Evolutionary conservation across 2,888 invertebrate species (phyloP).

Genomic region (Idaea aversata): DNA sequence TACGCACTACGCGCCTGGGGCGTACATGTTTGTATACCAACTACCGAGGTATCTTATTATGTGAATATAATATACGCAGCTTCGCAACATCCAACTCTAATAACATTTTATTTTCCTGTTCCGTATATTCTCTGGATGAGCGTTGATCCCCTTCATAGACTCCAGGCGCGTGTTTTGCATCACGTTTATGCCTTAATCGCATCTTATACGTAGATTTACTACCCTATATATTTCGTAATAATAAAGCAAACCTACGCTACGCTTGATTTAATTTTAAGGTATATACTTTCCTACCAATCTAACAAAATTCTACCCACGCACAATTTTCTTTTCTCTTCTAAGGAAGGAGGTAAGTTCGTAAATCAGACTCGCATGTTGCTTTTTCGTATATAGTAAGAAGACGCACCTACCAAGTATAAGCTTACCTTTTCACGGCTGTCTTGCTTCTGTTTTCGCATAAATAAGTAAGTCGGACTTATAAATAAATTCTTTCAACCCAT

Average conservation of each 20-base stretch:
- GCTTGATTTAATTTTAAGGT: not conserved
- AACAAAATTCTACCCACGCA: not conserved
- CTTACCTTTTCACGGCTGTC: constrained; percentile 15
- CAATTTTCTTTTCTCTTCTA: constrained; percentile 8
- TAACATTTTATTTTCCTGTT: constrained; percentile 18
- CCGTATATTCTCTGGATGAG: constrained; percentile 7
- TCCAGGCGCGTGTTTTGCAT: not conserved
- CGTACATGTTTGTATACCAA: constrained; percentile 5
- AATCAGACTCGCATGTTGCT: constrained; percentile 18
- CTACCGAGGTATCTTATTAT: constrained; percentile 1
- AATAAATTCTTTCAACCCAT: constrained; percentile 35
- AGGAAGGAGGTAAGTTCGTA: constrained; percentile 14
- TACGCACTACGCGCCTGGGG: constrained; percentile 4
- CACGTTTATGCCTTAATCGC: not conserved
- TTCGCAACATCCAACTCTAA: constrained; percentile 3
- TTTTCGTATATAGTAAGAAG: constrained; percentile 17
- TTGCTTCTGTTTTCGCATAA: constrained; percentile 34
- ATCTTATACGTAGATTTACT: not conserved
- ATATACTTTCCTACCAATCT: not conserved
- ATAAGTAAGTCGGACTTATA: constrained; percentile 33
- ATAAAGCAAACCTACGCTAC: not conserved
- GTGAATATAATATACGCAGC: not conserved
- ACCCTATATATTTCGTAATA: not conserved
- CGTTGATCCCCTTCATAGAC: constrained; percentile 1
- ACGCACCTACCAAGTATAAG: constrained; percentile 11